Evolutionary conservation across 2,888 invertebrate genomes (phyloP).

Genomic region (Poecilobothrus nobilitatus): DNA sequence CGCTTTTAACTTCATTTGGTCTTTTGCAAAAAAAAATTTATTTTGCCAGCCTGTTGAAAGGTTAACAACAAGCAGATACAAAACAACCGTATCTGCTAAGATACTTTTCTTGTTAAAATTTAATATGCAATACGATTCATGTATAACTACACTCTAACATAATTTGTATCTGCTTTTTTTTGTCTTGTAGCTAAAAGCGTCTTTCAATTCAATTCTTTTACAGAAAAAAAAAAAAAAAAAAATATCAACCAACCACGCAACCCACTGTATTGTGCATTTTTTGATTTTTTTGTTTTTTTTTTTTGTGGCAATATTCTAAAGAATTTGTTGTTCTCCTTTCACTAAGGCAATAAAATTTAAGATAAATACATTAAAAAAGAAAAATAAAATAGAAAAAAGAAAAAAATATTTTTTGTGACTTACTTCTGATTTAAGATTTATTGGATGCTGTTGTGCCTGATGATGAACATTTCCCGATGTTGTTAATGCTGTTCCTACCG

Average conservation of each 20-base stretch:
- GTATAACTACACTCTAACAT: slow-evolving; percentile 17
- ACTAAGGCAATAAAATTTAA: not conserved
- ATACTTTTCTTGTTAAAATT: not conserved
- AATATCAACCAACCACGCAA: no score
- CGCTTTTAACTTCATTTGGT: no score
- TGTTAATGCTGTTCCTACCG: slow-evolving; percentile 21
- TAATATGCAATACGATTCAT: not conserved
- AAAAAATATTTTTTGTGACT: slow-evolving; percentile 20
- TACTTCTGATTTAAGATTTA: slow-evolving; percentile 32
- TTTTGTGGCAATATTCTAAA: no score
- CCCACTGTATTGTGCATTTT: no score
- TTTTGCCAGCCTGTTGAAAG: no score
- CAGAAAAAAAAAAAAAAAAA: no score
- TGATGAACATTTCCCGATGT: slow-evolving; percentile 19
- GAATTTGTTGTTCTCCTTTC: not conserved
- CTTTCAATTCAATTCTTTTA: no score
- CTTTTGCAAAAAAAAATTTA: no score
- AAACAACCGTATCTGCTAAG: not conserved
- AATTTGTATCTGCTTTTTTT: slow-evolving; percentile 15
- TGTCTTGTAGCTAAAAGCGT: slow-evolving; percentile 16
- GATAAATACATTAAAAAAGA: not conserved
- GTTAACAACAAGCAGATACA: no score
- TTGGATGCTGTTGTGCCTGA: slow-evolving; percentile 27
- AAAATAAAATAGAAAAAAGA: not conserved
- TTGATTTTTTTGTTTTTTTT: no score